A percentile compares a stretch with the other conserved stretches of the same genome.
Evolutionary conservation across 2,888 invertebrate species (phyloP).

Genomic region (Andrena bucephala): DNA sequence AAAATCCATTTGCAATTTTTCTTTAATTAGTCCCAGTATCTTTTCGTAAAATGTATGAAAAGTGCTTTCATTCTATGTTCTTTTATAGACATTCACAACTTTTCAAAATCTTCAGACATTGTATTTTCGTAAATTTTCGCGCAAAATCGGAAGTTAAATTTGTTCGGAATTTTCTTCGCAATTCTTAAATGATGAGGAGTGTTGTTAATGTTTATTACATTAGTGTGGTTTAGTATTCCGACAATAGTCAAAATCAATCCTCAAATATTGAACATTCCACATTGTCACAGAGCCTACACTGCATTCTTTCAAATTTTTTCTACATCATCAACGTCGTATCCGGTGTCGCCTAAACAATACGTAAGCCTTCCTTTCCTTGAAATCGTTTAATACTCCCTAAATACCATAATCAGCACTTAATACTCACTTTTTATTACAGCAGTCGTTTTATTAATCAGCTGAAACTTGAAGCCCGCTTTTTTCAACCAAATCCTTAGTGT

Average conservation of each 20-base stretch:
- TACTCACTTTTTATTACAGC: background rate
- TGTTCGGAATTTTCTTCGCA: background rate
- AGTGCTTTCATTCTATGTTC: too few species aligned
- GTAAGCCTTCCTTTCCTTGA: background rate
- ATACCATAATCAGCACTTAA: background rate
- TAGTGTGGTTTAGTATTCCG: background rate
- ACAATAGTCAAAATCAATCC: background rate
- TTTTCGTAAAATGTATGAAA: too few species aligned
- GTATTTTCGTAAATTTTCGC: too few species aligned
- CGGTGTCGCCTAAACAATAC: background rate
- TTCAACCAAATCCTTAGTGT: background rate
- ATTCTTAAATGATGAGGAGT: background rate
- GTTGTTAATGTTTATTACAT: background rate
- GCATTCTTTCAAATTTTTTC: conserved; percentile 4
- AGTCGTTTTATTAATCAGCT: conserved; percentile 1
- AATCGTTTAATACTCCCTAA: background rate
- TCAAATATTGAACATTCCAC: background rate
- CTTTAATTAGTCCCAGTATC: background rate
- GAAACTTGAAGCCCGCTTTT: conserved; percentile 3
- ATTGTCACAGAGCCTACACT: background rate
- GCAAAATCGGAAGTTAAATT: too few species aligned
- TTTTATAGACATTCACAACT: too few species aligned
- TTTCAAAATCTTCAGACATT: too few species aligned
- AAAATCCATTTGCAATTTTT: background rate
- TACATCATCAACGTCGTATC: background rate